These are phyloP conservation scores for Corythornis cristatus DNA, from an alignment of 2,113 vertebrate genomes.

Conservation along the genomic window DNA sequence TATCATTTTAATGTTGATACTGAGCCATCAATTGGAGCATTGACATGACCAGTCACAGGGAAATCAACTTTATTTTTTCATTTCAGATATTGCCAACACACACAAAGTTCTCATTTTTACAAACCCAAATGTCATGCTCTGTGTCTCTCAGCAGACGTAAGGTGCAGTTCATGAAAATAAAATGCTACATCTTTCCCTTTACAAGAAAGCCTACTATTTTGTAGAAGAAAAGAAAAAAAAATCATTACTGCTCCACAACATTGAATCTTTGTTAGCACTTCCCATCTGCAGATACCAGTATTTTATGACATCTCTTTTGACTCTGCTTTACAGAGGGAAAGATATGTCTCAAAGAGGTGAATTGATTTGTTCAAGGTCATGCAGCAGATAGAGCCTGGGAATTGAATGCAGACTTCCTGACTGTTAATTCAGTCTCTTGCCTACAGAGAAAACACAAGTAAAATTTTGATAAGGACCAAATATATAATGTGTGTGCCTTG, in stretches of 20 bases:
- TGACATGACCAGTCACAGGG: background rate
- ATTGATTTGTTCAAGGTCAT: conserved; percentile 4
- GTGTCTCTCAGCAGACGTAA: background rate
- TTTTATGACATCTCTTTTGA: background rate
- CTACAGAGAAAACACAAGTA: background rate
- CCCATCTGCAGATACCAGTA: background rate
- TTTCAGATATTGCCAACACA: background rate
- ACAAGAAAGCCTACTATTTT: background rate
- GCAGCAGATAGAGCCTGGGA: background rate
- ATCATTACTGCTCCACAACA: background rate
- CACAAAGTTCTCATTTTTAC: background rate
- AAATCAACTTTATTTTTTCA: background rate
- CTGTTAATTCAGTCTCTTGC: background rate
- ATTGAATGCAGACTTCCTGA: conserved; percentile 7
- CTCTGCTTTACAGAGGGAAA: background rate
- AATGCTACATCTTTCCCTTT: background rate
- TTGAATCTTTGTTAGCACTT: background rate
- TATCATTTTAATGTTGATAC: background rate
- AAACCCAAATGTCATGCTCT: background rate
- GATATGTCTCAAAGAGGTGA: background rate
- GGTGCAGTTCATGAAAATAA: background rate
- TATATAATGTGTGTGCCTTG: background rate
- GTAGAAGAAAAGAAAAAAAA: background rate
- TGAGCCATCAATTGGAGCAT: background rate
- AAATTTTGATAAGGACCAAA: background rate